Evolutionary conservation across 2,113 vertebrate species (phyloP), one percentile per base, ranked within the genome.

Genomic region (Ochotona princeps): DNA sequence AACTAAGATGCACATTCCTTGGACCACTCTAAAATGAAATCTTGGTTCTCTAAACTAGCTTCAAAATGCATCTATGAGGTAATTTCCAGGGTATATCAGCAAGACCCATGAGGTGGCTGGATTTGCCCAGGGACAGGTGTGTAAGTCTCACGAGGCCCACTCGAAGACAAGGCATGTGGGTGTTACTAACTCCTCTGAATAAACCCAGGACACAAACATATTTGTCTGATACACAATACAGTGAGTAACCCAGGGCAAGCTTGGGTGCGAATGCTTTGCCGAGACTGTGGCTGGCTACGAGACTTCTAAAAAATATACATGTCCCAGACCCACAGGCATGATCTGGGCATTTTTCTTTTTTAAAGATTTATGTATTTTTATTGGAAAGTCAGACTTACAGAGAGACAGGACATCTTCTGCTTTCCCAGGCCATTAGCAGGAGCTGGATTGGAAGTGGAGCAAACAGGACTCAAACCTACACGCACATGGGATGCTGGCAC

Each of bases 21-120:
- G 44, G 15, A 69, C 44, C 6, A 25, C 18, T 89, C 89, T 80
- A 79, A 83, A 76, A 74, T 78, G 49, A 90, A 84, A 84, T 32
- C 79, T n/a, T 49, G 66, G 60, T 28, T 89, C 44, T 25, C 30
- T 90, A 81, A 83, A 87, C 79, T 70, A 74, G 76, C n/a, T 38
- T 74, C 28, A 63, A 82, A 70, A 51, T 6, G n/a, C 15, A 72
- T 11, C 38, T 63, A 25, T 18, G 76, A 83, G 91, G 67, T 63
- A 63, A 83, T 12, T 61, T 14, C 32, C 23, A 8, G 30, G 17
- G 63, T n/a, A 51, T 26, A 30, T n/a, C n/a, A 76, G 35, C 14
- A 49, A 75, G 75, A 13, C 57, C 61, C 38, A 49, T 30, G 54
- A 83, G 20, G 44, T 13, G 11, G 51, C 2, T 11, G 0, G 63